Evolutionary conservation across 2,113 vertebrate genomes (phyloP).

Genomic region (Pogona vitticeps): DNA sequence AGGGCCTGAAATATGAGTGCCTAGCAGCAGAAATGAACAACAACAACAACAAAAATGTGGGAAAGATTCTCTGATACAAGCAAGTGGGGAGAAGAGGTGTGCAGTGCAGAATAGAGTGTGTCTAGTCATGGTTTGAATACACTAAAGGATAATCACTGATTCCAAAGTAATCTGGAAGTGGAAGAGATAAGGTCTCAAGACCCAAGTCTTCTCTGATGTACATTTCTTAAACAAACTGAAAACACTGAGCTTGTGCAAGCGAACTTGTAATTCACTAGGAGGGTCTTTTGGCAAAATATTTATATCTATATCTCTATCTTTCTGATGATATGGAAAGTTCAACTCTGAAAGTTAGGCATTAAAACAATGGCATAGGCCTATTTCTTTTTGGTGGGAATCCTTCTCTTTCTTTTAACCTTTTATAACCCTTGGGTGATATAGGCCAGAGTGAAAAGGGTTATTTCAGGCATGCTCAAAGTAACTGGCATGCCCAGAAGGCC

Average conservation of each 20-base stretch:
- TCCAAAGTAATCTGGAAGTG: background rate
- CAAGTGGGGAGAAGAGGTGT: background rate
- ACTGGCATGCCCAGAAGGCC: background rate
- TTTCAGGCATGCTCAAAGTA: background rate
- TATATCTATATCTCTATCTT: no score
- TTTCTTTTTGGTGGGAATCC: background rate
- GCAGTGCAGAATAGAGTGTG: background rate
- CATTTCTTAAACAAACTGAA: background rate
- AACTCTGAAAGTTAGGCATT: background rate
- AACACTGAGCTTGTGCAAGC: background rate
- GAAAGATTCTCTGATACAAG: background rate
- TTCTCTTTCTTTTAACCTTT: background rate
- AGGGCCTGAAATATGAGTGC: background rate
- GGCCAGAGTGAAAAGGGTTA: background rate
- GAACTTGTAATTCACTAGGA: background rate
- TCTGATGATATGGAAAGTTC: background rate
- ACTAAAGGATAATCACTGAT: background rate
- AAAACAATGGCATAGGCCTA: background rate
- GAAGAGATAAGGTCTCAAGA: no score
- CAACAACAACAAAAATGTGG: background rate
- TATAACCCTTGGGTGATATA: background rate
- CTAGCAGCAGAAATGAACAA: background rate
- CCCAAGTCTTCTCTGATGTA: background rate
- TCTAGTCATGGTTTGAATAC: background rate
- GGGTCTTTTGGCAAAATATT: background rate